Evolutionary conservation across 1,140 invertebrate species (phyloP), one percentile per base, ranked within the genome.

Genomic region (Drosophila pseudoananassae): DNA sequence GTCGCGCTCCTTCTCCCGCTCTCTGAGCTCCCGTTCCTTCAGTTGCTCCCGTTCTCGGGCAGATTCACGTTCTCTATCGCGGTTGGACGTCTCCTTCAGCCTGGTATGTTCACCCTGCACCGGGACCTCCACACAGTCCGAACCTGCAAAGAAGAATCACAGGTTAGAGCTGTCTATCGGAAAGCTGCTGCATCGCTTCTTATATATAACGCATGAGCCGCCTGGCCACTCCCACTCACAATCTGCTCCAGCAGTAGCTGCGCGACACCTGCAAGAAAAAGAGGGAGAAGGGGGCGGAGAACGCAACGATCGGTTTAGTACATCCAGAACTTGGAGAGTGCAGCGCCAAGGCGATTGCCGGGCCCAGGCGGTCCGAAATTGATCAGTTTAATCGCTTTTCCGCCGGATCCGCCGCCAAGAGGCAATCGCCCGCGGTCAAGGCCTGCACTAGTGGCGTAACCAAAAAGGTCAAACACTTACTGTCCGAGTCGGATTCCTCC

Each of bases 101-200:
- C 47, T 75, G 27, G 36, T 36, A 31, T 78, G 79, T 25, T 81
- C 25, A 27, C 5, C 77, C 46, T 66, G 63, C 12, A 82, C 58
- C 40, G 84, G 84, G 43, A 88, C 83, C 66, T 91, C 90, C 17
- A 91, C 83, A 45, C 90, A 91, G 56, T 91, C 90, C 0, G 90
- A 91, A 53, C 82, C 82, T 85, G 74, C 15, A 85, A 87, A 29
- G 49, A 45, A 66, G 43, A 31, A 3, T 6, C 31, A 40, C n/a
- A 23, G 14, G 23, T 72, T 76, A 66, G 23, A 64, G 58, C 33
- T 72, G 45, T 17, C 38, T 61, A 33, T 47, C 51, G 27, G 2
- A 25, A 17, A 56, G 14, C 9, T 8, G 5, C n/a, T 7, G 29
- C 31, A 40, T 64, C 31, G 58, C 36, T 59, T 36, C 58, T 54